phyloP scores from a whole-genome alignment of 2,888 invertebrate genomes.

The Philaethria dido region DNA sequence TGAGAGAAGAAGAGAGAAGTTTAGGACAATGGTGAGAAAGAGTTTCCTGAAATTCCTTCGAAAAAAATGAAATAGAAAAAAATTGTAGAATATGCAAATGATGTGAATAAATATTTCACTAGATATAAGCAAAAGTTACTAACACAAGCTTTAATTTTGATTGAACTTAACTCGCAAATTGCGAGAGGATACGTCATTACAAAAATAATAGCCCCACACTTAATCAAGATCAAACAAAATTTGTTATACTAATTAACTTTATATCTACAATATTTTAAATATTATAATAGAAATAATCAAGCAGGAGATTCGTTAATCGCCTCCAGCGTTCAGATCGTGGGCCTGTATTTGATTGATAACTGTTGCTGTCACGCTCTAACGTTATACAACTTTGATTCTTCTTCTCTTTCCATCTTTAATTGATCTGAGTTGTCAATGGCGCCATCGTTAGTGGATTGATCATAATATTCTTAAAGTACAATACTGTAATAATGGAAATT shows the following conservation, averaged over 20 bases:
- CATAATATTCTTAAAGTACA: conserved; percentile 49
- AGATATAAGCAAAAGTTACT: too few species aligned
- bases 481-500: conserved; percentile 9
- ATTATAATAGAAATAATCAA: conserved; percentile 84
- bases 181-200: too few species aligned
- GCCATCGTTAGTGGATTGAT: conserved; percentile 75
- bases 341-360: conserved; percentile 80
- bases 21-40: too few species aligned
- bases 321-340: conserved; percentile 72
- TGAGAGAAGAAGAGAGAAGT: too few species aligned
- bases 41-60: too few species aligned
- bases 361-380: conserved; percentile 57
- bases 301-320: conserved; percentile 74
- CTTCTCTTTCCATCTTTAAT: conserved; percentile 71
- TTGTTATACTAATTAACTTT: conserved; percentile 57
- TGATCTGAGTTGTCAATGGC: conserved; percentile 76
- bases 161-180: too few species aligned
- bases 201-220: not conserved
- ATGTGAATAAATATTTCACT: too few species aligned
- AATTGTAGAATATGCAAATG: too few species aligned
- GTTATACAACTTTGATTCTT: conserved; percentile 20
- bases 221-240: conserved; percentile 73
- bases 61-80: too few species aligned
- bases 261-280: conserved; percentile 75
- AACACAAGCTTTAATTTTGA: too few species aligned